Evolutionary conservation across 2,113 vertebrate species (phyloP).

Genomic region (Pangasianodon hypophthalmus): DNA sequence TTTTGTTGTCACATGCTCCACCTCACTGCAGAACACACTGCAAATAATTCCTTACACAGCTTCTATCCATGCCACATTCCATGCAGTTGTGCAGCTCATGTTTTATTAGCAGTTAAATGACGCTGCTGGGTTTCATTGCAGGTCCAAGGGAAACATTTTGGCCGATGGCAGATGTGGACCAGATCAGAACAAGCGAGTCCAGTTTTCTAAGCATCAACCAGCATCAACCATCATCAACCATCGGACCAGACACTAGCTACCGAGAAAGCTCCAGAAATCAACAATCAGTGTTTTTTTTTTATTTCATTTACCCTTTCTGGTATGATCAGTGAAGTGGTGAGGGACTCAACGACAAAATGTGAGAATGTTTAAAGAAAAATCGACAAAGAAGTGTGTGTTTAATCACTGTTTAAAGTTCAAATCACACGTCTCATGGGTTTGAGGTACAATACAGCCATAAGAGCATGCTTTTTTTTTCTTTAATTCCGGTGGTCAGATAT

Average conservation of each 20-base stretch:
- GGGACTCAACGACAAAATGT: background rate
- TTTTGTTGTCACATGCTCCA: background rate
- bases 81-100: background rate
- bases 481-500: background rate
- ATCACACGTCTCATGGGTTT: background rate
- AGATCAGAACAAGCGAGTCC: background rate
- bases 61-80: background rate
- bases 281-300: background rate
- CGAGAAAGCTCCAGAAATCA: background rate
- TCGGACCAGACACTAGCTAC: background rate
- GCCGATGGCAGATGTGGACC: background rate
- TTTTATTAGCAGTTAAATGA: background rate
- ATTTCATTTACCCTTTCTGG: too few relatives aligned
- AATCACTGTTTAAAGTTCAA: background rate
- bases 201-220: background rate
- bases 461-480: background rate
- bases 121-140: background rate
- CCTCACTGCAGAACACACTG: background rate
- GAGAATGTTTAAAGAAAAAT: background rate
- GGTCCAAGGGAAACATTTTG: background rate
- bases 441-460: background rate
- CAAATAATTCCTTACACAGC: too few relatives aligned
- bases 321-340: background rate
- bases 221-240: too few relatives aligned
- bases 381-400: background rate